A percentile compares a stretch with the other conserved stretches of the same genome.
phyloP scores from a whole-genome alignment of 2,797 vertebrate genomes.

The Streptopelia turtur region DNA sequence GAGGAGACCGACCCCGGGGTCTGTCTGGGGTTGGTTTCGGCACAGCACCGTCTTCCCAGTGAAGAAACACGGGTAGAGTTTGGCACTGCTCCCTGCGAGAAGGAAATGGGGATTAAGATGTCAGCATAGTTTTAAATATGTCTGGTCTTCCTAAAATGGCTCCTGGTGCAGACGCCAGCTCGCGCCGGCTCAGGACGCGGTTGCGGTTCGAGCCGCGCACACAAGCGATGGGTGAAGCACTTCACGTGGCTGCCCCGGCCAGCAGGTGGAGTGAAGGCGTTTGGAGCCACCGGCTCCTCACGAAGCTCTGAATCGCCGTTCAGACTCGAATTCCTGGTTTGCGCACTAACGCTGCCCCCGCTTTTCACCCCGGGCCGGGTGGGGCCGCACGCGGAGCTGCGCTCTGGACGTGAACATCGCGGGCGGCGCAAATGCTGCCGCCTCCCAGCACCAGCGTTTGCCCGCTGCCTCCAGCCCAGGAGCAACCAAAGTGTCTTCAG shows the following conservation, averaged over 20 bases:
- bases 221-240: not conserved
- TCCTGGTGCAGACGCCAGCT: fast-evolving
- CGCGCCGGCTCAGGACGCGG: not conserved
- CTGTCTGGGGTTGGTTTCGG: not conserved
- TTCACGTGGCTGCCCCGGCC: not conserved
- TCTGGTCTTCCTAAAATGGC: not conserved
- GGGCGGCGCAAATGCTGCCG: not conserved
- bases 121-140: not conserved
- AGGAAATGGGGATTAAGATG: not conserved
- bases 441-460: not conserved
- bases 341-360: not conserved
- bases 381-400: not conserved
- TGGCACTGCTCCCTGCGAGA: not conserved
- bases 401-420: not conserved
- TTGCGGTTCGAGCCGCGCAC: fast-evolving
- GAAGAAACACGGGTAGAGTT: not conserved
- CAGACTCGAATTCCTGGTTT: not conserved
- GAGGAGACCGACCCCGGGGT: fast-evolving
- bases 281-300: not conserved
- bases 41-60: not conserved
- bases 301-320: not conserved
- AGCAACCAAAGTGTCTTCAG: not conserved
- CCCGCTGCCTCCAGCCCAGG: not conserved
- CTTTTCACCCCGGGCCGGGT: not conserved
- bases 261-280: not conserved